A percentile compares a stretch with the other conserved stretches of the same genome.
These are phyloP conservation scores for Hermetia illucens DNA, from an alignment of 1,140 invertebrate genomes.

Conservation along the genomic window DNA sequence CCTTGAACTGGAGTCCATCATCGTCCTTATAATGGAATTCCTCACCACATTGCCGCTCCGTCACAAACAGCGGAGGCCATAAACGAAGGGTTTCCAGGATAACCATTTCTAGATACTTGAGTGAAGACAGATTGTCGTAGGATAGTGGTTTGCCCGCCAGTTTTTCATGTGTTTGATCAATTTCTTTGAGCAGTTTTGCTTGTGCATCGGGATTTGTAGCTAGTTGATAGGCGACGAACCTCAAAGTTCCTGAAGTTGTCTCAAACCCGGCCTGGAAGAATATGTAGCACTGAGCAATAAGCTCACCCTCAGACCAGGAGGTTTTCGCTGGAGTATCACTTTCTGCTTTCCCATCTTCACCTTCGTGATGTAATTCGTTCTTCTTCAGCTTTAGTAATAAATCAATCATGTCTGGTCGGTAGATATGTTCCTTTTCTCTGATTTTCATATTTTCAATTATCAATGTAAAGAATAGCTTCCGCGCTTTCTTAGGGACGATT, in stretches of 20 bases:
- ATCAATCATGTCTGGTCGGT: constrained; percentile 24
- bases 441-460: constrained; percentile 12
- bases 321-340: constrained; percentile 8
- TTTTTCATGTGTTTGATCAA: constrained; percentile 30
- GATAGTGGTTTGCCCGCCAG: constrained; percentile 24
- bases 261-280: constrained; percentile 6
- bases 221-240: constrained; percentile 33
- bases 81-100: constrained; percentile 3
- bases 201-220: constrained; percentile 40
- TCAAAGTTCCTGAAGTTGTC: constrained; percentile 11
- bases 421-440: constrained; percentile 14
- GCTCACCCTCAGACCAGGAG: constrained; percentile 31
- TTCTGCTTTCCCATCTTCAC: constrained; percentile 9
- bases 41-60: constrained; percentile 27
- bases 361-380: constrained; percentile 10
- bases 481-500: constrained; percentile 2
- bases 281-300: constrained; percentile 20
- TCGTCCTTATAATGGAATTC: constrained; percentile 9
- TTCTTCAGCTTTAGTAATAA: neutral
- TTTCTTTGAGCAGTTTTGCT: constrained; percentile 38
- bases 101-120: constrained; percentile 27
- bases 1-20: neutral
- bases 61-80: constrained; percentile 4
- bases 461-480: constrained; percentile 13
- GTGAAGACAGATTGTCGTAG: constrained; percentile 21